Evolutionary conservation across 2,797 vertebrate species (phyloP).

Genomic region (Crypturellus tataupa): DNA sequence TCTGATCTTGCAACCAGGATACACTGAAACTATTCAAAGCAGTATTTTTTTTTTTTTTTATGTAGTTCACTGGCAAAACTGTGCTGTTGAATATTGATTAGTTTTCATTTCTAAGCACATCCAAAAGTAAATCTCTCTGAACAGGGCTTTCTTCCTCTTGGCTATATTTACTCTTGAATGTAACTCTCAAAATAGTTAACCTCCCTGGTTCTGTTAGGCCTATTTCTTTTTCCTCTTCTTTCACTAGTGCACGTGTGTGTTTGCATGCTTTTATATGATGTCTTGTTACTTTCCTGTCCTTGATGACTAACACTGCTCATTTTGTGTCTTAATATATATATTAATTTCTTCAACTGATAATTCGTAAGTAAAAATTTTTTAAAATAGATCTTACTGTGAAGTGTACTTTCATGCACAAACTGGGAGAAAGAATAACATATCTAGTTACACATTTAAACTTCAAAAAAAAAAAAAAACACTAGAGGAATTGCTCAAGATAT

Average conservation of each 20-base stretch:
- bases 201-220: background rate
- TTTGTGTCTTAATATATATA: background rate
- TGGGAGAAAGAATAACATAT: background rate
- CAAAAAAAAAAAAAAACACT: background rate
- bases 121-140: slow-evolving; percentile 13
- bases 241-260: background rate
- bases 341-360: background rate
- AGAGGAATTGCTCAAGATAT: background rate
- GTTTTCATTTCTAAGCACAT: background rate
- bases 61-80: background rate
- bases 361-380: background rate
- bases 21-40: background rate
- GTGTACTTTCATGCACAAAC: background rate
- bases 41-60: slow-evolving; percentile 27
- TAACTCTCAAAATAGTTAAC: background rate
- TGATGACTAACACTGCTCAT: background rate
- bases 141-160: slow-evolving; percentile 1
- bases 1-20: background rate
- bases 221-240: background rate
- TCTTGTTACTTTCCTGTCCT: background rate
- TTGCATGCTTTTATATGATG: slow-evolving; percentile 10
- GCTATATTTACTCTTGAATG: background rate
- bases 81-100: background rate
- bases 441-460: background rate
- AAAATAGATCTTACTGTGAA: background rate